Evolutionary conservation across 2,113 vertebrate genomes (phyloP).

Genomic region (Lasiurus borealis): DNA sequence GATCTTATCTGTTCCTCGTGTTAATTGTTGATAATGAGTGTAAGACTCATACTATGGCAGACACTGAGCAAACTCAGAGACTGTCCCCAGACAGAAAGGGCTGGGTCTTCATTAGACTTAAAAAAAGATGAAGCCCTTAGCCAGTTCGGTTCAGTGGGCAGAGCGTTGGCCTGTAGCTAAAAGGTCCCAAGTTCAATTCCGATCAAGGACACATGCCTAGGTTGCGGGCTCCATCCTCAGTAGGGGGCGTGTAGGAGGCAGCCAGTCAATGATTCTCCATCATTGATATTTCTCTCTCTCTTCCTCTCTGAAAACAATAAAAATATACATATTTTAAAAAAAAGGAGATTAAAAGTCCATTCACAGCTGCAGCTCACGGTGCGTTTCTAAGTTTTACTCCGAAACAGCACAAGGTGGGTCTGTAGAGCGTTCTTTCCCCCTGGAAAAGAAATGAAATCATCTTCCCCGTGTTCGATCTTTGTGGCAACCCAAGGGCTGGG

Average conservation of each 20-base stretch:
- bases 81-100: background rate
- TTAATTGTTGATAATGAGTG: slow-evolving; percentile 28
- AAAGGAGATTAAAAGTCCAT: background rate
- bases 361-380: background rate
- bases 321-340: too few relatives aligned
- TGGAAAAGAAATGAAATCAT: slow-evolving; percentile 62
- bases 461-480: slow-evolving; percentile 63
- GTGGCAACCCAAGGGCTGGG: slow-evolving; percentile 66
- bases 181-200: too few relatives aligned
- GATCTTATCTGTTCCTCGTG: background rate
- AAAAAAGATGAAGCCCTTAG: too few relatives aligned
- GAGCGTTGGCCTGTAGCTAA: too few relatives aligned
- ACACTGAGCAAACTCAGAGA: background rate
- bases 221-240: too few relatives aligned
- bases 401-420: background rate
- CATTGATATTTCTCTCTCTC: too few relatives aligned
- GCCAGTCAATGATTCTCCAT: too few relatives aligned
- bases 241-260: too few relatives aligned
- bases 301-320: too few relatives aligned
- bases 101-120: background rate
- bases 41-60: background rate
- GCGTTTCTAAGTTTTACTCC: background rate
- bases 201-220: too few relatives aligned
- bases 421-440: slow-evolving; percentile 9
- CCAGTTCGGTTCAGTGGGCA: too few relatives aligned